Evolutionary conservation across 2,888 invertebrate species (phyloP).

Genomic region (Melanchra persicariae): DNA sequence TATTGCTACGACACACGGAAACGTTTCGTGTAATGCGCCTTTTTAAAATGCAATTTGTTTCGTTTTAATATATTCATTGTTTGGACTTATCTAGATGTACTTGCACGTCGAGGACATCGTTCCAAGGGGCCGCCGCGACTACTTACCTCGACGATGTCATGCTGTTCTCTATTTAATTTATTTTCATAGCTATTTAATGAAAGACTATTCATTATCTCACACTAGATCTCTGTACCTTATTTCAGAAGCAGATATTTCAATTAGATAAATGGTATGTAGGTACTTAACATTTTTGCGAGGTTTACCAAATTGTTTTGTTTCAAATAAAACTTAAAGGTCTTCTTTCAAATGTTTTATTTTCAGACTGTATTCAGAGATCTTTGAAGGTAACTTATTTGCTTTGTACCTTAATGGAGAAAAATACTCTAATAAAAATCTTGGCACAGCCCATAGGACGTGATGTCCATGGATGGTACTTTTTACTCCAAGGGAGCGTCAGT

Average conservation of each 20-base stretch:
- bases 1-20: conserved; percentile 68
- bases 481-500: conserved; percentile 42
- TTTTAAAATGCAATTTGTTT: conserved; percentile 69
- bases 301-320: conserved; percentile 1
- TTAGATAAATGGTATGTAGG: conserved; percentile 1
- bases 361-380: neutral
- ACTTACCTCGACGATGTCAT: conserved; percentile 36
- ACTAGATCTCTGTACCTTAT: conserved; percentile 10
- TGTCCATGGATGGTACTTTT: conserved; percentile 12
- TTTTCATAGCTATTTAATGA: conserved; percentile 25
- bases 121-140: conserved; percentile 30
- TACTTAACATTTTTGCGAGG: neutral
- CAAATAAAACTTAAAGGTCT: conserved; percentile 6
- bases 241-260: conserved; percentile 8
- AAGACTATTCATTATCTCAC: conserved; percentile 9
- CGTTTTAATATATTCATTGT: conserved; percentile 68
- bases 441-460: conserved; percentile 15
- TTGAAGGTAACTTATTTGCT: neutral
- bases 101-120: conserved; percentile 55
- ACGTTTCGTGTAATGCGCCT: conserved; percentile 64
- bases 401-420: neutral
- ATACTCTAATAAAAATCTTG: conserved; percentile 8
- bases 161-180: conserved; percentile 29
- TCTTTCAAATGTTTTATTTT: neutral
- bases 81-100: conserved; percentile 66